Percentiles rank a stretch among this genome's conserved stretches.
Conservation (phyloP, 2,113 vertebrate genomes). For the Tychaedon coryphoeus region DNA sequence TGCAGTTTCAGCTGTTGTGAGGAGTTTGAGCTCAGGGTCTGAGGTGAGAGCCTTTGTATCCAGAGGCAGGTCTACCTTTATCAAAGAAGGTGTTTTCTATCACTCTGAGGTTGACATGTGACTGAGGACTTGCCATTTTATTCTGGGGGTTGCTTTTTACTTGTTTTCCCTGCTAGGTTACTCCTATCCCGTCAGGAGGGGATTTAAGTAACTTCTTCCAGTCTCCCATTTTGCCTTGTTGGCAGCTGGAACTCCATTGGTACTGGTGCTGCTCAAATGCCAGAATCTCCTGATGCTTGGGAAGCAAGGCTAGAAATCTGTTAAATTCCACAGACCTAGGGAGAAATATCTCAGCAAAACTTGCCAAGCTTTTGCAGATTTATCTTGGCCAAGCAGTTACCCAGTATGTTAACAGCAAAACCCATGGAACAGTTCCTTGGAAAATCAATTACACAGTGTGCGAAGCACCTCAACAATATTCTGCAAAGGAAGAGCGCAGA, state of each 20-base stretch:
- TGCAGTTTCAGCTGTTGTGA: neutral
- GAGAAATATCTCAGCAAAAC: neutral
- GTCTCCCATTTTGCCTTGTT: neutral
- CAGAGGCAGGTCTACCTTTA: neutral
- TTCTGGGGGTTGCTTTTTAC: neutral
- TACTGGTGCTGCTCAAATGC: neutral
- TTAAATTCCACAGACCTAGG: constrained; percentile 25
- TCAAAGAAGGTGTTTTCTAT: neutral
- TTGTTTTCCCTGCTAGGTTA: neutral
- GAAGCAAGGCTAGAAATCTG: constrained; percentile 16
- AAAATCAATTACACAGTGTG: constrained; percentile 53
- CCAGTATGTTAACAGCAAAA: constrained; percentile 23
- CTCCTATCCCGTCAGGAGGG: neutral
- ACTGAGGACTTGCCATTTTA: neutral
- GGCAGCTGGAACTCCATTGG: neutral
- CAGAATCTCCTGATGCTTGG: neutral
- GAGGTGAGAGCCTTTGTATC: neutral
- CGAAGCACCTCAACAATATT: constrained; percentile 26
- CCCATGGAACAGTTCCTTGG: constrained; percentile 49
- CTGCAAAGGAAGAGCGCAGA: neutral
- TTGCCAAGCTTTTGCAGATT: constrained; percentile 47
- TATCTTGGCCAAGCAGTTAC: constrained; percentile 48
- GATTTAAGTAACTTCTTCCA: neutral
- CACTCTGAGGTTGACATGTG: neutral
- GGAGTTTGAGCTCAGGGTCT: neutral